phyloP scores from a whole-genome alignment of 2,113 vertebrate genomes.

The Sarotherodon lohbergeri region DNA sequence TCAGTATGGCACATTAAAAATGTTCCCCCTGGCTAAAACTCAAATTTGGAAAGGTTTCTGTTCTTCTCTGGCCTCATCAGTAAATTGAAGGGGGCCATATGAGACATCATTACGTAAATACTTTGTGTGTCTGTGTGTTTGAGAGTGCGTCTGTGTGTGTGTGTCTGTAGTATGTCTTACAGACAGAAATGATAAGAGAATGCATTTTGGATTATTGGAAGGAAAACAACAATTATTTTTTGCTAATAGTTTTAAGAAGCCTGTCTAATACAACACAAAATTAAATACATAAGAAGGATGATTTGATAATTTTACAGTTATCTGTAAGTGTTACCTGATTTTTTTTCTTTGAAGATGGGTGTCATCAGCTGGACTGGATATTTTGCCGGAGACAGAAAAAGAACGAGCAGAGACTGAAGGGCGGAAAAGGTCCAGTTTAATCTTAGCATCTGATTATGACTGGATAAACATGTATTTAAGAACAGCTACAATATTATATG shows the following conservation, averaged over 20 bases:
- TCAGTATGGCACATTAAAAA: constrained; percentile 19
- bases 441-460: not conserved
- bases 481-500: not conserved
- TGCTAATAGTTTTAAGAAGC: not conserved
- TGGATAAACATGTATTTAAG: not conserved
- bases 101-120: constrained; percentile 5
- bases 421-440: not conserved
- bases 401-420: not conserved
- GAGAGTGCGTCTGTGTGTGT: not conserved
- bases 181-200: not conserved
- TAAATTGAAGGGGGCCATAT: constrained; percentile 13
- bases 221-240: not conserved
- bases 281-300: not conserved
- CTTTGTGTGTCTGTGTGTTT: not conserved
- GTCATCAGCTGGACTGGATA: constrained; percentile 3
- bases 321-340: not conserved
- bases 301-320: not conserved
- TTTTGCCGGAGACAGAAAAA: not conserved
- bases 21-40: not conserved
- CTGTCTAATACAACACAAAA: not conserved
- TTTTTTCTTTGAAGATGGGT: not conserved
- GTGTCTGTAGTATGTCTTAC: not conserved
- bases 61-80: constrained; percentile 5
- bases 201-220: not conserved
- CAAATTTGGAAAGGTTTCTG: constrained; percentile 26